These are phyloP conservation scores for Symphodus melops DNA, from an alignment of 2,113 vertebrate genomes.

Conservation along the genomic window DNA sequence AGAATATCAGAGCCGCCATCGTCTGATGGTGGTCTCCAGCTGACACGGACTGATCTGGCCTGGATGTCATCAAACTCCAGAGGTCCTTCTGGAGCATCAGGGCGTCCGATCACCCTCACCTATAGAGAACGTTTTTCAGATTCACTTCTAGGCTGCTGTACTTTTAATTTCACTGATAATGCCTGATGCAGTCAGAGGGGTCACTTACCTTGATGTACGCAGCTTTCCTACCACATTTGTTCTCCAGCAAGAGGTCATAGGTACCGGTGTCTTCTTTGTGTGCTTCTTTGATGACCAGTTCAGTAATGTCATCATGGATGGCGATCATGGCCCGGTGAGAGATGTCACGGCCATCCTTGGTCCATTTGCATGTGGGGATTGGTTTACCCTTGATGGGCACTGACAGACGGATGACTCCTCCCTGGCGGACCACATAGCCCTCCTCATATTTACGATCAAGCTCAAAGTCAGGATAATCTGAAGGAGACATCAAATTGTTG, in stretches of 20 bases:
- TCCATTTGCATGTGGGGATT: constrained; percentile 95
- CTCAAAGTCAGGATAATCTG: constrained; percentile 96
- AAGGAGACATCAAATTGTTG: constrained; percentile 2
- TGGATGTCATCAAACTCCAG: constrained; percentile 98
- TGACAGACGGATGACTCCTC: constrained; percentile 92
- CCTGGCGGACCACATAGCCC: constrained; percentile 94
- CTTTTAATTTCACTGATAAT: neutral
- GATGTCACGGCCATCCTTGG: constrained; percentile 97
- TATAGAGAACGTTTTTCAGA: neutral
- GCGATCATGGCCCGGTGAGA: constrained; percentile 97
- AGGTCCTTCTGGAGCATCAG: constrained; percentile 94
- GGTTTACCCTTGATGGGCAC: constrained; percentile 98
- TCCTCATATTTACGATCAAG: constrained; percentile 93
- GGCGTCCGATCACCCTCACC: constrained; percentile 95
- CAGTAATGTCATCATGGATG: constrained; percentile 93
- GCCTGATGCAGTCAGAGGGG: neutral
- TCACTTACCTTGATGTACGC: constrained; percentile 91
- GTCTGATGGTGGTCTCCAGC: constrained; percentile 95
- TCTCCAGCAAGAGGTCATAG: constrained; percentile 95
- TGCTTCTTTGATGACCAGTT: constrained; percentile 97
- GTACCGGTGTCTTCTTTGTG: constrained; percentile 96
- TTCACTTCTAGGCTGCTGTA: neutral
- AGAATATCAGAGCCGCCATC: constrained; percentile 95
- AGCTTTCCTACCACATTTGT: constrained; percentile 97
- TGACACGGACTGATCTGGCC: constrained; percentile 94